Conservation (phyloP, 2,113 vertebrate genomes). For the Maylandia zebra region DNA sequence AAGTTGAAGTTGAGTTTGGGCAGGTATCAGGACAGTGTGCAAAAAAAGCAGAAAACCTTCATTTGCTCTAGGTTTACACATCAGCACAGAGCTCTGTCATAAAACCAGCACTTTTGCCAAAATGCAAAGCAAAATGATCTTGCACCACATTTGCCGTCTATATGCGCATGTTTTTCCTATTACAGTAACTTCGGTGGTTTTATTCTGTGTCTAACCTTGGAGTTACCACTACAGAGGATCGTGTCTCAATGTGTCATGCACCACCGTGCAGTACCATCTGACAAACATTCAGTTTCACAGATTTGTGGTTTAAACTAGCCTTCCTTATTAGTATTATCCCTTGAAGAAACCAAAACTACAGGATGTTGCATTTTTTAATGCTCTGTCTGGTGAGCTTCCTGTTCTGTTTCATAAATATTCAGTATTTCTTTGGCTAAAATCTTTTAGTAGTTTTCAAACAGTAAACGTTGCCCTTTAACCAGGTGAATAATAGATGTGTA, state of each 20-base stretch:
- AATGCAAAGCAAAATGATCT: background rate
- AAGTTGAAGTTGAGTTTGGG: background rate
- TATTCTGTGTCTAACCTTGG: background rate
- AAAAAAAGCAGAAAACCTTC: background rate
- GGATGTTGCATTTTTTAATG: background rate
- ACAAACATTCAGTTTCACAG: background rate
- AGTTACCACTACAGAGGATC: background rate
- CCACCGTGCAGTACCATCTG: background rate
- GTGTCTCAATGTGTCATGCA: background rate
- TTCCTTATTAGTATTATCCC: background rate
- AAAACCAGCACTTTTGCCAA: background rate
- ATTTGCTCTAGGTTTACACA: background rate
- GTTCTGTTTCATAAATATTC: background rate
- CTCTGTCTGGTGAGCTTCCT: background rate
- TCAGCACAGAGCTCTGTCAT: background rate
- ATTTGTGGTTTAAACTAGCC: background rate
- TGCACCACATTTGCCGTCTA: background rate
- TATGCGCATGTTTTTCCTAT: background rate
- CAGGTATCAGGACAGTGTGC: background rate
- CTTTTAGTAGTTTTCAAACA: rapidly evolving
- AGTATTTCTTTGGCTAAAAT: rapidly evolving
- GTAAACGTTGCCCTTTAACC: background rate
- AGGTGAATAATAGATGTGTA: background rate
- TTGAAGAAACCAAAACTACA: background rate
- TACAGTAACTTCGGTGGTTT: background rate